A percentile compares a stretch with the other conserved stretches of the same genome.
phyloP scores from a whole-genome alignment of 2,113 vertebrate species.

The Toxostoma redivivum region DNA sequence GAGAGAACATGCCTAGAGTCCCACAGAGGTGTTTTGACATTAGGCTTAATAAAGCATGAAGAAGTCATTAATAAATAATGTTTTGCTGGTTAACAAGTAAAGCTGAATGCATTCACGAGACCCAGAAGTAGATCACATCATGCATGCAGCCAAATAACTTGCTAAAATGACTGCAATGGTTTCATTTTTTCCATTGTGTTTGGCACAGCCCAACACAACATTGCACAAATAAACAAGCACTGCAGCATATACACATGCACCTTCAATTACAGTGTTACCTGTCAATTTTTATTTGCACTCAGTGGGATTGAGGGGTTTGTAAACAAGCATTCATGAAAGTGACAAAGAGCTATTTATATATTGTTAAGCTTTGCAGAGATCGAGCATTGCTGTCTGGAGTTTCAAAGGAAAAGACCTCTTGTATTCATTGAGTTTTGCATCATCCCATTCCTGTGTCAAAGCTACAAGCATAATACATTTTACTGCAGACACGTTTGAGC shows the following conservation, averaged over 20 bases:
- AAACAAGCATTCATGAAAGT: slow-evolving; percentile 37
- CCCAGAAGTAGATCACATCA: slow-evolving; percentile 71
- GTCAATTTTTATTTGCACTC: slow-evolving; percentile 24
- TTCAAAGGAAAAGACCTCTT: slow-evolving; percentile 30
- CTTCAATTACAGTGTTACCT: slow-evolving; percentile 4
- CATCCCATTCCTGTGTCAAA: background rate
- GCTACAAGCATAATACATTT: background rate
- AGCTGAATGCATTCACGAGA: slow-evolving; percentile 60
- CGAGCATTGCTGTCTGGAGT: background rate
- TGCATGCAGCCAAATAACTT: slow-evolving; percentile 53
- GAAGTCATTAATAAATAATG: slow-evolving; percentile 85
- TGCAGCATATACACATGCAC: background rate
- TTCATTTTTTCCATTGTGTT: background rate
- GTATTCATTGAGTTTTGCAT: background rate
- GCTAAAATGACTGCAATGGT: slow-evolving; percentile 28
- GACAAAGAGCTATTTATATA: slow-evolving; percentile 28
- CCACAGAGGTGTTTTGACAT: slow-evolving; percentile 79
- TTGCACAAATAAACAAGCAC: background rate
- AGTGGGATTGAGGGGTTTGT: background rate
- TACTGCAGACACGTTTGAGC: background rate
- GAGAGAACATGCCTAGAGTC: slow-evolving; percentile 60
- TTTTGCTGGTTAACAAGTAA: slow-evolving; percentile 81
- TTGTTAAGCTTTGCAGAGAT: slow-evolving; percentile 17
- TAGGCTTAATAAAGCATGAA: slow-evolving; percentile 83
- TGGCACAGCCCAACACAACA: background rate